These are phyloP conservation scores for Mus minutoides DNA, from an alignment of 2,797 vertebrate genomes.

Conservation along the genomic window DNA sequence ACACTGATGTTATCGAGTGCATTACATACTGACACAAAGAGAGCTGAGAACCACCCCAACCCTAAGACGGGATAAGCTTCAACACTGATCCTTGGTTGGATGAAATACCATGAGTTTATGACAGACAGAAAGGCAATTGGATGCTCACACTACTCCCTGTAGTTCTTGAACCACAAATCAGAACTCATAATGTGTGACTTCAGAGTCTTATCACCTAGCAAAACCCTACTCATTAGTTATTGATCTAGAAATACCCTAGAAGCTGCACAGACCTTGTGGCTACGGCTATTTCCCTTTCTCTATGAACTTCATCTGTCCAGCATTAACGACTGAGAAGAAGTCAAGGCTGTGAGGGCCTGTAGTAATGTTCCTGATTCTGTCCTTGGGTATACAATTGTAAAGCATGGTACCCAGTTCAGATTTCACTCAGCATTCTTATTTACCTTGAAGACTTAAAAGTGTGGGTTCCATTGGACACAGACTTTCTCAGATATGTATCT, in stretches of 20 bases:
- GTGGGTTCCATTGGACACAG: not conserved
- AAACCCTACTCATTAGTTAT: not conserved
- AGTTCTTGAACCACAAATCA: conserved; percentile 39
- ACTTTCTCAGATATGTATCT: not conserved
- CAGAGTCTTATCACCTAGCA: not conserved
- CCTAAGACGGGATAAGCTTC: conserved; percentile 60
- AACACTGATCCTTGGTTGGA: conserved; percentile 74
- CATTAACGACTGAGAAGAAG: not conserved
- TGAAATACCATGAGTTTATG: conserved; percentile 61
- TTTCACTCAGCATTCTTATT: not conserved
- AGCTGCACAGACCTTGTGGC: not conserved
- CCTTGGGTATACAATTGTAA: not conserved
- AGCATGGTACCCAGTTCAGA: not conserved
- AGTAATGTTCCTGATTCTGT: not conserved
- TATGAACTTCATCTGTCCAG: not conserved
- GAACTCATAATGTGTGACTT: conserved; percentile 51
- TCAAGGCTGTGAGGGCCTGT: not conserved
- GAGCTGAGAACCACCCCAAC: conserved; percentile 53
- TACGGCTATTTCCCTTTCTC: not conserved
- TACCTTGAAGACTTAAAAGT: not conserved
- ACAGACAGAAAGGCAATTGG: not conserved
- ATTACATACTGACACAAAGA: conserved; percentile 55
- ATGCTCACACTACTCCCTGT: not conserved
- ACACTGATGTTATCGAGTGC: conserved; percentile 42
- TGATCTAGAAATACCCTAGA: not conserved